Conservation (phyloP, 2,888 invertebrate species). For the Ectemnius continuus region DNA sequence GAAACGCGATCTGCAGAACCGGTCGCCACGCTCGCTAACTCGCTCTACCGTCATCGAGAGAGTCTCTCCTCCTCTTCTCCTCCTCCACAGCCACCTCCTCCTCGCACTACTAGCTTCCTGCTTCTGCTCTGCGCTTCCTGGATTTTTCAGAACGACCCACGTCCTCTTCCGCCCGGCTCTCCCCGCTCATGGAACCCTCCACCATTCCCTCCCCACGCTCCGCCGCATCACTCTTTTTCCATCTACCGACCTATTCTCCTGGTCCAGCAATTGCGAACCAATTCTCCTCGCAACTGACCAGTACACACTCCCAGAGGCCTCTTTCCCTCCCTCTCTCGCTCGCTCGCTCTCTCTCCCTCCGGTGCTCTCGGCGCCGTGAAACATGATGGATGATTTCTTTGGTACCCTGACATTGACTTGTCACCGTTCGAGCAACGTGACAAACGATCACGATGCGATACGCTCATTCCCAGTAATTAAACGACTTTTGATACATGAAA, state of each 20-base stretch:
- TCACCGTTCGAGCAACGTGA: conserved; percentile 54
- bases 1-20: conserved; percentile 61
- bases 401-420: conserved; percentile 57
- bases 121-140: conserved; percentile 25
- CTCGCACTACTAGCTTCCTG: conserved; percentile 13
- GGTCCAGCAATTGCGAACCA: too few relatives aligned
- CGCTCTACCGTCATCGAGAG: conserved; percentile 19
- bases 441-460: conserved; percentile 55
- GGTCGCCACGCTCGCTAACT: conserved; percentile 46
- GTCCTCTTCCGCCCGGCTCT: conserved; percentile 17
- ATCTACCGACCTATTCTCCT: too few relatives aligned
- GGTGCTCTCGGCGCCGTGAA: neutral
- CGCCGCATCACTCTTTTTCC: too few relatives aligned
- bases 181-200: conserved; percentile 17
- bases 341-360: too few relatives aligned
- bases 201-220: too few relatives aligned
- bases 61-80: conserved; percentile 9
- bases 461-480: conserved; percentile 43
- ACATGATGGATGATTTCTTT: conserved; percentile 53
- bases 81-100: conserved; percentile 5
- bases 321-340: too few relatives aligned
- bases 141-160: conserved; percentile 27
- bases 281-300: too few relatives aligned
- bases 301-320: too few relatives aligned
- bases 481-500: conserved; percentile 9